phyloP scores from a whole-genome alignment of 2,113 vertebrate species.

The Rutilus rutilus region DNA sequence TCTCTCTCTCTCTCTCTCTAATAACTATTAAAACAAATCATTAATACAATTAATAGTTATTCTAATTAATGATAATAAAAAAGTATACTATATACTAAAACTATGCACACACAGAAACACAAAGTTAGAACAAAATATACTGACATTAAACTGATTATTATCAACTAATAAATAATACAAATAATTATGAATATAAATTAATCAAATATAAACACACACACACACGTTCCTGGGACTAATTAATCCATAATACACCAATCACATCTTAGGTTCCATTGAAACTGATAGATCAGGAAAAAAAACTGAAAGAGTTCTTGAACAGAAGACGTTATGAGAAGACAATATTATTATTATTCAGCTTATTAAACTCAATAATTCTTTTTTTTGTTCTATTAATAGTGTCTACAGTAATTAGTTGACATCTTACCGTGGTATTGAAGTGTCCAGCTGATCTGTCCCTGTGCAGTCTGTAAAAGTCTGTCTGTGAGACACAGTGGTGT shows the following conservation, averaged over 20 bases:
- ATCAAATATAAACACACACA: too few species aligned
- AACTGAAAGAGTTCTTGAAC: background rate
- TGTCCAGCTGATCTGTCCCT: background rate
- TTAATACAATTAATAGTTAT: too few species aligned
- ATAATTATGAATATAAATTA: too few species aligned
- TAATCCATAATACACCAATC: background rate
- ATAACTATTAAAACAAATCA: too few species aligned
- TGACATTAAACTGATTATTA: too few species aligned
- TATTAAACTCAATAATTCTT: background rate
- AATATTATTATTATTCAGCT: background rate
- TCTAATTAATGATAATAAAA: too few species aligned
- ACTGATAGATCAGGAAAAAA: background rate
- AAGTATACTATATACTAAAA: too few species aligned
- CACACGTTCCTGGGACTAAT: too few species aligned
- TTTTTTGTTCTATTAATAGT: background rate
- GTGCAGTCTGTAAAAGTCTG: background rate
- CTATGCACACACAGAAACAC: too few species aligned
- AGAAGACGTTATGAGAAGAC: background rate
- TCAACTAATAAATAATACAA: too few species aligned
- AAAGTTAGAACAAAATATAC: too few species aligned
- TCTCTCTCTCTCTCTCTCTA: too few species aligned
- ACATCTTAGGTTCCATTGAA: background rate
- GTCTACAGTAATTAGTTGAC: background rate
- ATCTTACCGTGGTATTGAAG: conserved; percentile 6
- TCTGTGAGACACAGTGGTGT: background rate